Conservation (phyloP, 1,140 invertebrate genomes). For the Helicoverpa armigera region DNA sequence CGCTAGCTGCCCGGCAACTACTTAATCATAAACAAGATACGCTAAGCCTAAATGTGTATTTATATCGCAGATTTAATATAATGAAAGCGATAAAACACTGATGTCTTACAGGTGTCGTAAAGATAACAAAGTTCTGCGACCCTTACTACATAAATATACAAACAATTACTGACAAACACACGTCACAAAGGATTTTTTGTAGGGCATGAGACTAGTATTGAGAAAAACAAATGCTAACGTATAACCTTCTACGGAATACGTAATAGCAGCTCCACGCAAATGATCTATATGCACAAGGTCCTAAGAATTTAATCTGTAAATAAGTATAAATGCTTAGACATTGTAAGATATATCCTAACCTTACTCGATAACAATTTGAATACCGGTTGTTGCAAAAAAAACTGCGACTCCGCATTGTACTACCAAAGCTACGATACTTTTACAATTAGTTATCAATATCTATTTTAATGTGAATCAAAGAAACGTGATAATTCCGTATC, state of each 20-base stretch:
- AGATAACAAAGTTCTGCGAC: conserved; percentile 27
- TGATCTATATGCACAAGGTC: conserved; percentile 32
- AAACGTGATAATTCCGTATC: conserved; percentile 31
- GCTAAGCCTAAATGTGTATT: conserved; percentile 1
- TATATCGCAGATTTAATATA: conserved; percentile 31
- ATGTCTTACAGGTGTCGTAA: conserved; percentile 12
- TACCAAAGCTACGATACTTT: background rate
- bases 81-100: conserved; percentile 30
- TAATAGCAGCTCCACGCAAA: conserved; percentile 2
- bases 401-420: background rate
- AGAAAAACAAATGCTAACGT: conserved; percentile 23
- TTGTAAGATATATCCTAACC: background rate
- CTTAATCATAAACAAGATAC: conserved; percentile 30
- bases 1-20: conserved; percentile 51
- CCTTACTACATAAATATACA: conserved; percentile 13
- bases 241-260: conserved; percentile 24
- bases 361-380: background rate
- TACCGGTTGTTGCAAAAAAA: conserved; percentile 1
- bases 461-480: conserved; percentile 14
- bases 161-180: conserved; percentile 22
- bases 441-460: background rate
- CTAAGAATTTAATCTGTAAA: conserved; percentile 3
- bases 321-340: background rate
- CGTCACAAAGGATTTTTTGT: conserved; percentile 26
- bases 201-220: conserved; percentile 10